Base-by-base conservation (phyloP, 2,888 invertebrate species). In the Chrysotoxum bicinctum region DNA sequence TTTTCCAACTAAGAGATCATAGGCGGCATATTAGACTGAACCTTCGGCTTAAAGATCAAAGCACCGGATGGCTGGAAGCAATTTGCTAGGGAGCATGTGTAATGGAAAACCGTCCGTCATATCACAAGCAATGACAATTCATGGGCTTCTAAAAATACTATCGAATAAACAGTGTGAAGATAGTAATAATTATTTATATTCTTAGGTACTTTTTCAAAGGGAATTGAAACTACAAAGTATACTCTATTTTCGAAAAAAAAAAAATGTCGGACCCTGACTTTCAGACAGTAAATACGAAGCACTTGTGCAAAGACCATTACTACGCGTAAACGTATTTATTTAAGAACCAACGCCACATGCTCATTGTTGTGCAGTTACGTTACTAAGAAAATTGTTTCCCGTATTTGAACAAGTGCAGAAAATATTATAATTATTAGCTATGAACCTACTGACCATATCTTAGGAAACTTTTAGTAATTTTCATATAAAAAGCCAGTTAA, bases 371-470 rank as follows among this genome's bases (percentile, higher is more conserved):
- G 12, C 4, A 48, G 6, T 50, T 14, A 8, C 8, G 12, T 8
- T 50, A 14, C 19, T 12, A 8, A 43, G 2, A 16, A 54, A 54
- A 54, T 30, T 6, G 0, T 16, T 16, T 32, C 6, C 6, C 7
- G 14, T 58, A 21, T 58, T 58, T 58, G 35, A 21, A 37, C 58
- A 58, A 35, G 14, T 58, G 58, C 37, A 58, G 16, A 58, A 58
- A 7, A 1, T 14, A 14, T 9, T 16, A 3, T 7, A 9, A 6
- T 56, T 16, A 12, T 7, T 37, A 9, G 35, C 37, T 21, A 37
- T 12, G 5, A 30, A 54, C 8, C 0, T 16, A 12, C 10, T 56
- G 54, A 56, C 30, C 54, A 37, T 1, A 32, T 16, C 26, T n/a
- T n/a, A n/a, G 1, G 0, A 23, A n/a, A 26, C 10, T 58, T 37